A percentile compares a stretch with the other conserved stretches of the same genome.
Conservation (phyloP, 2,797 vertebrate species). For the Pipistrellus pipistrellus region DNA sequence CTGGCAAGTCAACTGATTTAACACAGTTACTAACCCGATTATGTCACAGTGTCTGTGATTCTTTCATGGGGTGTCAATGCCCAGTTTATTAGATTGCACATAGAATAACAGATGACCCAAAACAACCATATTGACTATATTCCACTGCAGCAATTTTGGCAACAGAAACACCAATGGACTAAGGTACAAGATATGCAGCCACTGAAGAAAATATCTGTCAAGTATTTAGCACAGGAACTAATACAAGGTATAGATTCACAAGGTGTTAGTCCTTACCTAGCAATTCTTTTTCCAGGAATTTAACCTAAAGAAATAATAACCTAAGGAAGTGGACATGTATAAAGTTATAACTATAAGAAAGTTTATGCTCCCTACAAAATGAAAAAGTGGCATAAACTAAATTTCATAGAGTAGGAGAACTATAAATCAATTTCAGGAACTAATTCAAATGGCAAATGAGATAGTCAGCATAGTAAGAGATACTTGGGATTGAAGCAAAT, state of each 20-base stretch:
- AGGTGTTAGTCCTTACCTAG: background rate
- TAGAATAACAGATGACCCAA: background rate
- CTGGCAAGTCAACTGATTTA: background rate
- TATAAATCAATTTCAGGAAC: conserved; percentile 25
- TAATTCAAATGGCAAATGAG: conserved; percentile 30
- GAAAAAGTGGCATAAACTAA: background rate
- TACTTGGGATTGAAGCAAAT: background rate
- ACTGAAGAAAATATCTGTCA: background rate
- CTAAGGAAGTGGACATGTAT: background rate
- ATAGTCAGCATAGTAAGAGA: background rate
- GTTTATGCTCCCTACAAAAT: background rate
- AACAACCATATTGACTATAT: background rate
- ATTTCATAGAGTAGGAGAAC: conserved; percentile 23
- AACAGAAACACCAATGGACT: background rate
- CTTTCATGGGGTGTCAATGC: background rate
- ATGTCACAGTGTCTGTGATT: background rate
- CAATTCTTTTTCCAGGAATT: conserved; percentile 18
- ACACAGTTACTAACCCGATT: background rate
- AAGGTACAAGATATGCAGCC: background rate
- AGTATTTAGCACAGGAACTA: background rate
- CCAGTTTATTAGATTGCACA: background rate
- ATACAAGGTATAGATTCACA: background rate
- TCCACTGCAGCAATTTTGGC: background rate
- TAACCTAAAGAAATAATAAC: conserved; percentile 45
- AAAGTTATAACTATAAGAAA: background rate